Percentiles rank a stretch among this genome's conserved stretches.
phyloP scores from a whole-genome alignment of 2,113 vertebrate genomes.

The Calidris pugnax region DNA sequence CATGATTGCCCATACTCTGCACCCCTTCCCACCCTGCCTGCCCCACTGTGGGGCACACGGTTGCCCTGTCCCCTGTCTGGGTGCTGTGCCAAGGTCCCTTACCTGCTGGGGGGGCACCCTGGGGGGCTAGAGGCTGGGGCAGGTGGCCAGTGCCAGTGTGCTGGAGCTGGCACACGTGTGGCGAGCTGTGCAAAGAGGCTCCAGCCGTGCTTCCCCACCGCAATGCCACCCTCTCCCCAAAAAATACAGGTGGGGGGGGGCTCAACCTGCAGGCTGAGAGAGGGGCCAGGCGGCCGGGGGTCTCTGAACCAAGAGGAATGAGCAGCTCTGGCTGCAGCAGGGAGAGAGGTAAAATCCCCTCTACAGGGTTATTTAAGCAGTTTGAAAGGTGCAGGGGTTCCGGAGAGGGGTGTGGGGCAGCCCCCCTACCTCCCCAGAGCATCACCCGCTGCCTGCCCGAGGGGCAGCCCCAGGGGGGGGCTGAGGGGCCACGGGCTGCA shows the following conservation, averaged over 20 bases:
- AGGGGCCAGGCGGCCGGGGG: neutral
- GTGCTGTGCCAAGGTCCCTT: neutral
- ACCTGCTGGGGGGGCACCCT: neutral
- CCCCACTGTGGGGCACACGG: neutral
- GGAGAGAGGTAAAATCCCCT: neutral
- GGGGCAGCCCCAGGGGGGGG: neutral
- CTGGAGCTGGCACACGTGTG: neutral
- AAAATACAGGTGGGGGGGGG: no score
- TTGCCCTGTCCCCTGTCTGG: neutral
- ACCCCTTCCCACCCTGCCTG: neutral
- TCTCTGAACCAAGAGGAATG: neutral
- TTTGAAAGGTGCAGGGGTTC: neutral
- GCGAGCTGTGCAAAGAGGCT: neutral
- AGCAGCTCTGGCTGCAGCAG: neutral
- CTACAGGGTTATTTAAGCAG: neutral
- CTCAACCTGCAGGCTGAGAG: neutral
- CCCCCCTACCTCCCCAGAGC: neutral
- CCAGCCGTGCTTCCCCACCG: neutral
- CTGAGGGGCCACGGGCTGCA: neutral
- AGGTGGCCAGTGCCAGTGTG: accelerated
- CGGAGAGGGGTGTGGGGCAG: neutral
- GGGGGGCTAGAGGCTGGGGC: neutral
- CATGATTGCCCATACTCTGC: accelerated
- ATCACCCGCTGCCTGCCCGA: neutral
- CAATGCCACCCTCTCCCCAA: neutral